These are phyloP conservation scores for Nannoperca obscura DNA, from an alignment of 2,797 vertebrate species.

Conservation along the genomic window DNA sequence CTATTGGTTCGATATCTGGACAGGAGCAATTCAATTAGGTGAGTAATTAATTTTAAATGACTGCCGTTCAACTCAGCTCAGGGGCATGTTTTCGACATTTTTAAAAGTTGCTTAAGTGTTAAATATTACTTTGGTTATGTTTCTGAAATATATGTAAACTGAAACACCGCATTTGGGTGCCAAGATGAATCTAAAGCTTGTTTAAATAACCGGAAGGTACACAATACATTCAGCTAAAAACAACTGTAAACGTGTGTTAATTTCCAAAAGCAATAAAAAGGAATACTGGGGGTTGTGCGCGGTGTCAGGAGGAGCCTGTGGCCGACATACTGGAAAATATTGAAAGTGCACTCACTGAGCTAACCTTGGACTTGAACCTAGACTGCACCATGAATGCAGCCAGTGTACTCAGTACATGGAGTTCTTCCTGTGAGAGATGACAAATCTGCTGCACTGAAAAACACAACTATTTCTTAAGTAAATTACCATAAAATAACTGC, in stretches of 20 bases:
- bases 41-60: not conserved
- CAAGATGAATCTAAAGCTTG: not conserved
- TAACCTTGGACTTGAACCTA: slow-evolving; percentile 79
- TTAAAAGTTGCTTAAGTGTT: not conserved
- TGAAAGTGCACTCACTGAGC: slow-evolving; percentile 40
- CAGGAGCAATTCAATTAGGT: slow-evolving; percentile 72
- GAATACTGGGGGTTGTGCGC: accelerated
- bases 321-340: slow-evolving; percentile 43
- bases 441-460: not conserved
- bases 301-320: slow-evolving; percentile 1
- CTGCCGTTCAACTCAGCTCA: accelerated
- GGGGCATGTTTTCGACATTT: not conserved
- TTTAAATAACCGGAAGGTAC: not conserved
- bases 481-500: slow-evolving; percentile 18
- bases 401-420: slow-evolving; percentile 56
- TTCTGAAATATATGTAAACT: not conserved
- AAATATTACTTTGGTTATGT: not conserved
- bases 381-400: slow-evolving; percentile 59
- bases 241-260: not conserved
- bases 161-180: not conserved
- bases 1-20: slow-evolving; percentile 75
- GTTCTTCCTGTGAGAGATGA: slow-evolving; percentile 43
- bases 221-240: not conserved
- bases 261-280: not conserved
- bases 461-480: slow-evolving; percentile 4